Evolutionary conservation across 2,888 invertebrate species (phyloP), one percentile per base, ranked within the genome.

Genomic region (Peribatodes rhomboidaria): DNA sequence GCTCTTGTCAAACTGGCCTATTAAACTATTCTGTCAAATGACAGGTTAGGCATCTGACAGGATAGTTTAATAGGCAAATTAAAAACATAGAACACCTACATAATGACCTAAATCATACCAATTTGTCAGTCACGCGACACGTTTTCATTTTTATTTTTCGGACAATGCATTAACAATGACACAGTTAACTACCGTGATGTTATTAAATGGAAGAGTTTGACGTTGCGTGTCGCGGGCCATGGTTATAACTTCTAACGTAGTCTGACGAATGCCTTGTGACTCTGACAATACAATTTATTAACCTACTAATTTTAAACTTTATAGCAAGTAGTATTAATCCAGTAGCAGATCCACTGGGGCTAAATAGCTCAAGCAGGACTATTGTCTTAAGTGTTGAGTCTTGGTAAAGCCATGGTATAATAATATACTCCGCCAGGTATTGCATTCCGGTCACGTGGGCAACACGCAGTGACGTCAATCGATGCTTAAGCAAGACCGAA

Each of bases 151-250:
- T 31, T 47, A n/a, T 18, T 31, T 47, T 27, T 47, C 31, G 31
- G 47, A 31, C 47, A 31, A 31, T 47, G 46, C 31, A 47, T n/a
- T 47, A 27, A 75, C 74, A 73, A 71, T 75, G 70, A 74, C 73
- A 67, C 69, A 67, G 71, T 73, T 73, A 67, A 65, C 46, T 53
- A 60, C 68, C 20, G 16, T 58, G 58, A 70, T 60, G 65, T 60
- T 73, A 61, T 31, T 72, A 72, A 71, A 78, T 79, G 73, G 75
- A 72, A 66, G 72, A 64, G 70, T 70, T 67, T 73, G 71, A 64
- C 65, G 73, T 80, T 73, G 83, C 83, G 80, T 82, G 82, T 72
- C 72, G 22, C 57, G 50, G 70, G 69, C 76, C 72, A 58, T 71
- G 72, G 52, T 50, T 35, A 9, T 20, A 31, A 27, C 27, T 50